Evolutionary conservation across 2,888 invertebrate species (phyloP).

Genomic region (Achlya flavicornis): DNA sequence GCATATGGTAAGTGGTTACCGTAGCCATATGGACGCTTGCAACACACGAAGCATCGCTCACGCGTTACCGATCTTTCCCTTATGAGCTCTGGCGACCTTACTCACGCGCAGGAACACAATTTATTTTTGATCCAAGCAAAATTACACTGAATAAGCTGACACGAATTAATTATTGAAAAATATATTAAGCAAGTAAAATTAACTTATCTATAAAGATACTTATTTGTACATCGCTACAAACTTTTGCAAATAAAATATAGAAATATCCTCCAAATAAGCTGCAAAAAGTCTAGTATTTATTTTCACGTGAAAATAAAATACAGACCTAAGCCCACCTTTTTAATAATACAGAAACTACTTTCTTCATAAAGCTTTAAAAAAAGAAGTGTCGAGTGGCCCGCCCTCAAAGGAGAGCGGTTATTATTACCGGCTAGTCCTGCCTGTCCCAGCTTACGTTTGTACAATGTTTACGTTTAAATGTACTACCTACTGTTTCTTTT

Average conservation of each 20-base stretch:
- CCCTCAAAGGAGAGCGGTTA: conserved; percentile 7
- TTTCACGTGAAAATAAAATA: not conserved
- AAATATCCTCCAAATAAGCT: conserved; percentile 18
- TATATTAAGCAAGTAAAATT: no score
- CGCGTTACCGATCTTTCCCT: no score
- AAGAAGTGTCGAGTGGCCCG: conserved; percentile 12
- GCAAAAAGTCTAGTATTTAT: conserved; percentile 27
- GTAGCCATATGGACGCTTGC: no score
- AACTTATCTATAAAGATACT: no score
- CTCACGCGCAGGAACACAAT: no score
- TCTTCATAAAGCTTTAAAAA: conserved; percentile 26
- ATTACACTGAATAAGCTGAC: no score
- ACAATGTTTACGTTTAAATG: conserved; percentile 14
- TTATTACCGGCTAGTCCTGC: conserved; percentile 22
- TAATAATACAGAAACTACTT: conserved; percentile 26
- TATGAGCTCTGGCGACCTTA: no score
- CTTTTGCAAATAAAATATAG: conserved; percentile 22
- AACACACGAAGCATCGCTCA: no score
- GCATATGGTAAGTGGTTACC: no score
- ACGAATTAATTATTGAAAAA: no score
- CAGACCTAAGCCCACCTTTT: conserved; percentile 20
- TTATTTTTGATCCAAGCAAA: no score
- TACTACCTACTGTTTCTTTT: conserved; percentile 10
- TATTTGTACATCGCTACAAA: no score
- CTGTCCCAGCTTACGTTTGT: conserved; percentile 14